Conservation (phyloP, 2,888 invertebrate species). For the Eumacrocentrus americanus region DNA sequence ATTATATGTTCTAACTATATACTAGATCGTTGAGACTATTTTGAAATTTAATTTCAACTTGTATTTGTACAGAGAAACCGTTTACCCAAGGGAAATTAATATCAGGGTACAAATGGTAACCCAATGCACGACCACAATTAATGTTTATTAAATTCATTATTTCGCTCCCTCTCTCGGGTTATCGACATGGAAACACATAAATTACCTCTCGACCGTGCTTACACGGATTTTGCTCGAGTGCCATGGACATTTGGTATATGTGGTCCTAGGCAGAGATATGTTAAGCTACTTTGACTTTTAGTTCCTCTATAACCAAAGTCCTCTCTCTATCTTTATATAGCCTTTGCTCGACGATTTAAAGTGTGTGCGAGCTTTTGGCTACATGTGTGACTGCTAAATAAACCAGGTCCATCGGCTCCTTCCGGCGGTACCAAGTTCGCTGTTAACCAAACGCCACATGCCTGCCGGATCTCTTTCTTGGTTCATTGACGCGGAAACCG, state of each 20-base stretch:
- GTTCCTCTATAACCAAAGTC: neutral
- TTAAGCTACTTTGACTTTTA: neutral
- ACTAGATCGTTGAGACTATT: neutral
- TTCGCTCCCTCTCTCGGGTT: neutral
- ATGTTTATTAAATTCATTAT: slow-evolving; percentile 19
- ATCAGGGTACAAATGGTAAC: too few species aligned
- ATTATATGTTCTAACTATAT: neutral
- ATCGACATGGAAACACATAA: slow-evolving; percentile 1
- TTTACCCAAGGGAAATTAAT: slow-evolving; percentile 6
- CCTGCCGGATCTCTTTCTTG: slow-evolving; percentile 18
- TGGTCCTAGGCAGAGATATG: neutral
- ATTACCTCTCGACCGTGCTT: neutral
- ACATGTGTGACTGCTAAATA: neutral
- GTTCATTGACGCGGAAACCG: slow-evolving; percentile 19
- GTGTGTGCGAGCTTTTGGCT: neutral
- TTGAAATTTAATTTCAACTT: slow-evolving; percentile 6
- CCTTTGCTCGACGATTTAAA: neutral
- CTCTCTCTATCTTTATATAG: too few species aligned
- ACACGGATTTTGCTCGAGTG: neutral
- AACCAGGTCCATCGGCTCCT: slow-evolving; percentile 2
- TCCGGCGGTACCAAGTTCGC: neutral
- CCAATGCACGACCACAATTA: slow-evolving; percentile 10
- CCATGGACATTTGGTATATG: neutral
- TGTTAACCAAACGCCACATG: slow-evolving; percentile 11
- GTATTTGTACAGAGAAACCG: neutral